These are phyloP conservation scores for Anticlea derivata DNA, from an alignment of 2,888 invertebrate species.

Conservation along the genomic window DNA sequence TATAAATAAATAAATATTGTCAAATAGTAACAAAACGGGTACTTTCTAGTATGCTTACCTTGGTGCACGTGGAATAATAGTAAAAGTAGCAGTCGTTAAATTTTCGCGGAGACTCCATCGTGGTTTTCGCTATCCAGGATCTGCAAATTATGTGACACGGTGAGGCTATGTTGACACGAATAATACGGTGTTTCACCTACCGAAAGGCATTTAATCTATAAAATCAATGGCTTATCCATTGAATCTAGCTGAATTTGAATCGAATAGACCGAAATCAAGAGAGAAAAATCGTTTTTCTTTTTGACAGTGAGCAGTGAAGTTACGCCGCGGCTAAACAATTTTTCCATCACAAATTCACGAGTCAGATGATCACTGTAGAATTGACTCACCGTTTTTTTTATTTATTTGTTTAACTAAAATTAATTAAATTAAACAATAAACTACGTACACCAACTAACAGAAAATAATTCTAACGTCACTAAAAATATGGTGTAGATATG, in stretches of 20 bases:
- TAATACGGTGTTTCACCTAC: slow-evolving; percentile 27
- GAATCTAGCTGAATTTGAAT: slow-evolving; percentile 15
- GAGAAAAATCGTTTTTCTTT: slow-evolving; percentile 66
- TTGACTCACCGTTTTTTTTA: slow-evolving; percentile 69
- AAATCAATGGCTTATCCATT: slow-evolving; percentile 8
- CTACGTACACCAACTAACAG: slow-evolving; percentile 65
- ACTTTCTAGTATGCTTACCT: slow-evolving; percentile 82
- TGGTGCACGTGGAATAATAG: slow-evolving; percentile 93
- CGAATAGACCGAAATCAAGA: slow-evolving; percentile 45
- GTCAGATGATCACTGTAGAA: slow-evolving; percentile 43
- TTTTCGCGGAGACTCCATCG: slow-evolving; percentile 89
- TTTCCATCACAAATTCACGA: slow-evolving; percentile 54
- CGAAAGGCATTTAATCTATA: background rate
- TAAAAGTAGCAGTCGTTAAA: slow-evolving; percentile 95
- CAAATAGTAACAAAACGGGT: slow-evolving; percentile 6
- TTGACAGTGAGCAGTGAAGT: slow-evolving; percentile 67
- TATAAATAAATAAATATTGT: background rate
- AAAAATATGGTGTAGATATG: slow-evolving; percentile 77
- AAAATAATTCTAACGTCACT: slow-evolving; percentile 80
- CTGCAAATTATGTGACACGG: slow-evolving; percentile 57
- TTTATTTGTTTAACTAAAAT: slow-evolving; percentile 59
- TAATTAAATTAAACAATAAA: slow-evolving; percentile 75
- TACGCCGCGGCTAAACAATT: slow-evolving; percentile 69
- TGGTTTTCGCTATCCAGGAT: slow-evolving; percentile 66
- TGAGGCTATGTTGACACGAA: slow-evolving; percentile 35